Conservation (phyloP, 2,888 invertebrate genomes). For the Lordiphosa fenestrarum region DNA sequence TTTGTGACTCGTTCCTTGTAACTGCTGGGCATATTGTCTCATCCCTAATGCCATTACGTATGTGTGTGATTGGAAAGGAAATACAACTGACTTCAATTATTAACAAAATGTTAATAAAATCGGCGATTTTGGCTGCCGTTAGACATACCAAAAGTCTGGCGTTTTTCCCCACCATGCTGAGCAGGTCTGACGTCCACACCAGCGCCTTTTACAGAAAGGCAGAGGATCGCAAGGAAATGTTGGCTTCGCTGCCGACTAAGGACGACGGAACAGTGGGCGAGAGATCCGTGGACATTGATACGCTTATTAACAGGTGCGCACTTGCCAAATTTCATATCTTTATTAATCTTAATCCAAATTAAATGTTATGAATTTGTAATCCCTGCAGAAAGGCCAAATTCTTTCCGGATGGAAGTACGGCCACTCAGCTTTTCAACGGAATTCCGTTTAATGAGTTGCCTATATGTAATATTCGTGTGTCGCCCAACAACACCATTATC, state of each 20-base stretch:
- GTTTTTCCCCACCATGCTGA: constrained; percentile 7
- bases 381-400: constrained; percentile 84
- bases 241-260: constrained; percentile 81
- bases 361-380: not conserved
- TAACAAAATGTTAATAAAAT: constrained; percentile 57
- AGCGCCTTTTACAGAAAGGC: constrained; percentile 76
- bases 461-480: constrained; percentile 89
- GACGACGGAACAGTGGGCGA: constrained; percentile 92
- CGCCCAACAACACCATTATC: constrained; percentile 94
- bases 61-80: not conserved
- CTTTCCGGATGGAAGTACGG: constrained; percentile 88
- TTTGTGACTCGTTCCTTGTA: too few species aligned
- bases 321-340: not conserved
- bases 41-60: constrained; percentile 14
- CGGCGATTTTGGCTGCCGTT: constrained; percentile 42
- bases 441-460: constrained; percentile 89
- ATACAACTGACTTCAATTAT: constrained; percentile 29
- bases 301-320: constrained; percentile 83
- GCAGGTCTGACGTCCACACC: constrained; percentile 56
- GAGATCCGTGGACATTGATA: constrained; percentile 86
- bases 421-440: constrained; percentile 87
- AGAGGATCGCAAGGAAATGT: constrained; percentile 82
- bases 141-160: constrained; percentile 29
- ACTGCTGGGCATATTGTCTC: too few species aligned
- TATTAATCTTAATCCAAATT: too few species aligned